Base-by-base conservation (phyloP, 2,797 vertebrate species). In the Prunella strophiata region DNA sequence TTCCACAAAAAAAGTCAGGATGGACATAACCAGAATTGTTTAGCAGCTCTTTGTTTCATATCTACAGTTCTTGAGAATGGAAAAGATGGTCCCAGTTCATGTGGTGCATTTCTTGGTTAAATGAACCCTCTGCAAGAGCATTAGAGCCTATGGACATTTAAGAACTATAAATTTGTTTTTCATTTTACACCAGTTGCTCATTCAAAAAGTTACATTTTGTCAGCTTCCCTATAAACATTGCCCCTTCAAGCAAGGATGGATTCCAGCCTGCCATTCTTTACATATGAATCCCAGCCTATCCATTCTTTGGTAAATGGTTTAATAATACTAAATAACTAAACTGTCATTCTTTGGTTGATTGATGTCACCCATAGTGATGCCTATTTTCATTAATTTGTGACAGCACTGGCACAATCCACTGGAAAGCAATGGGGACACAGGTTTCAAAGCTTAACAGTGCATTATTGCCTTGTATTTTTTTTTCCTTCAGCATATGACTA, bases 401-500 rank as follows among this genome's bases (percentile, higher is more conserved):
- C 22, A 92, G 57, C 67, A 58, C 42, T 40, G 38, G 40, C 59
- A 67, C 21, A 40, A 36, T 8, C 22, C 26, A 38, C 18, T 75
- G 47, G 30, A 80, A 89, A 82, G 54, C 52, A 85, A 21, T 4
- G 47, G 48, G 29, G n/a, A 1, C 17, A 12, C 6, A 43, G 15
- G 13, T 72, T 91, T 81, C 68, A 72, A 72, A 88, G 29, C 11
- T 85, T 89, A 76, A 89, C 5, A 42, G 32, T 54, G 20, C 29
- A 11, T 78, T 85, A 76, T 22, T 75, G 11, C 29, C 42, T 58
- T 20, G 17, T 47, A 57, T 78, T 86, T 10, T 58, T 88, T 84
- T 89, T 74, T 54, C 16, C 55, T 67, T 40, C 78, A 98, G 98
- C 50, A 13, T 97, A 54, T 65, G 6, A 81, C 34, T 71, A 76